Conservation (phyloP, 1,140 invertebrate species). For the Paraescarpia echinospica region DNA sequence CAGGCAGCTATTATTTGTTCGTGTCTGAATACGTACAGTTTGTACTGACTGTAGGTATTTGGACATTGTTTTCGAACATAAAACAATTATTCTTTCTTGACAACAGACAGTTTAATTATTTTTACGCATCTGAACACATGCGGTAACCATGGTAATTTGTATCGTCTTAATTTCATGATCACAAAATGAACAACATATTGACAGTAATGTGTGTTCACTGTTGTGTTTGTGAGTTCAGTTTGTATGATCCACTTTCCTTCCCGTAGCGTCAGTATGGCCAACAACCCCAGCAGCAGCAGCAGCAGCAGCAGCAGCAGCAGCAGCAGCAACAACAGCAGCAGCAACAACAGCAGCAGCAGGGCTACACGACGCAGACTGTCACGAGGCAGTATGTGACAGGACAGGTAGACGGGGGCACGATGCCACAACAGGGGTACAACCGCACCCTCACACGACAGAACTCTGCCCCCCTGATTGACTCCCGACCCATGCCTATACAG, state of each 20-base stretch:
- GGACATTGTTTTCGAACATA: too few relatives aligned
- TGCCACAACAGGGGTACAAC: background rate
- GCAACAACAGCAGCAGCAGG: background rate
- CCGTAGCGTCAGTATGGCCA: background rate
- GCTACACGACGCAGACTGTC: background rate
- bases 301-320: background rate
- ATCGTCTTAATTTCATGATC: too few relatives aligned
- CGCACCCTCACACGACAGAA: slow-evolving; percentile 11
- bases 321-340: background rate
- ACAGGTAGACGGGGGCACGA: background rate
- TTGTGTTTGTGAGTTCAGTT: background rate
- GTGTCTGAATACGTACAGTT: too few relatives aligned
- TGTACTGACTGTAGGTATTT: too few relatives aligned
- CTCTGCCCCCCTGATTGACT: slow-evolving; percentile 10
- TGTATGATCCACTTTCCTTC: background rate
- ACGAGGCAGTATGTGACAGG: background rate
- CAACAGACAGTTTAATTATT: too few relatives aligned
- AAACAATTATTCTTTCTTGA: too few relatives aligned
- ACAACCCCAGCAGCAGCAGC: too few relatives aligned
- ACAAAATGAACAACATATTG: too few relatives aligned
- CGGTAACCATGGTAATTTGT: too few relatives aligned
- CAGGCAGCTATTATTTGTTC: too few relatives aligned
- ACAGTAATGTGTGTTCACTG: background rate
- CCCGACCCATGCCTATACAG: background rate
- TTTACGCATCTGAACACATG: too few relatives aligned